Conservation (phyloP, 2,113 vertebrate species). For the Phrynosoma platyrhinos region DNA sequence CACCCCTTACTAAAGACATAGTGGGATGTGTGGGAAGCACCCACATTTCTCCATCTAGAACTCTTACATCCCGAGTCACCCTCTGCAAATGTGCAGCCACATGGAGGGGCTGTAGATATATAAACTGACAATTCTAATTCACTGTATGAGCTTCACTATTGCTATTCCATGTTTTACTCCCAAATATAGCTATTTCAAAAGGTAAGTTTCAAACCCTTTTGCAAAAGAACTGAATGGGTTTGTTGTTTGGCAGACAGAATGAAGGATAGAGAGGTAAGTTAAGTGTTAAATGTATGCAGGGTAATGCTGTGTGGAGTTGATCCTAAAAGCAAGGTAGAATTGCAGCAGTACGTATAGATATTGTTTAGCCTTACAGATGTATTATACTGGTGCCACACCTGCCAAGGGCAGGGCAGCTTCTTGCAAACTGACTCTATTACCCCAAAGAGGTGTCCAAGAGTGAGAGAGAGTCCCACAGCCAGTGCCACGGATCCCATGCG, state of each 20-base stretch:
- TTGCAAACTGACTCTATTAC: constrained; percentile 71
- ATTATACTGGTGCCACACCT: not conserved
- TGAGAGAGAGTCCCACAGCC: constrained; percentile 91
- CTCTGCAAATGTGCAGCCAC: not conserved
- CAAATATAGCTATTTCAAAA: not conserved
- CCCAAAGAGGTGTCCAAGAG: constrained; percentile 92
- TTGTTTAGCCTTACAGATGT: not conserved
- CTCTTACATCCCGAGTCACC: not conserved
- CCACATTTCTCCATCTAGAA: not conserved
- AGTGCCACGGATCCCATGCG: constrained; percentile 87
- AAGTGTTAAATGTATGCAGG: not conserved
- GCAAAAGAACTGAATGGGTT: not conserved
- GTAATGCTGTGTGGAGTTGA: not conserved
- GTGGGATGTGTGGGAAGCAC: not conserved
- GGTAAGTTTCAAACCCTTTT: not conserved
- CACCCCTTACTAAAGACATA: not conserved
- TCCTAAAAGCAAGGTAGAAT: not conserved
- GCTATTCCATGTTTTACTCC: not conserved
- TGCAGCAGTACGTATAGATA: not conserved
- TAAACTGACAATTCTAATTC: not conserved
- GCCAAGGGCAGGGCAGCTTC: not conserved
- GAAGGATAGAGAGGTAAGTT: not conserved
- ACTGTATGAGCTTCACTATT: not conserved
- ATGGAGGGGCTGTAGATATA: not conserved
- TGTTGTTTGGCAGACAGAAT: not conserved